Conservation (phyloP, 1,140 invertebrate genomes). For the Lordiphosa clarofinis region DNA sequence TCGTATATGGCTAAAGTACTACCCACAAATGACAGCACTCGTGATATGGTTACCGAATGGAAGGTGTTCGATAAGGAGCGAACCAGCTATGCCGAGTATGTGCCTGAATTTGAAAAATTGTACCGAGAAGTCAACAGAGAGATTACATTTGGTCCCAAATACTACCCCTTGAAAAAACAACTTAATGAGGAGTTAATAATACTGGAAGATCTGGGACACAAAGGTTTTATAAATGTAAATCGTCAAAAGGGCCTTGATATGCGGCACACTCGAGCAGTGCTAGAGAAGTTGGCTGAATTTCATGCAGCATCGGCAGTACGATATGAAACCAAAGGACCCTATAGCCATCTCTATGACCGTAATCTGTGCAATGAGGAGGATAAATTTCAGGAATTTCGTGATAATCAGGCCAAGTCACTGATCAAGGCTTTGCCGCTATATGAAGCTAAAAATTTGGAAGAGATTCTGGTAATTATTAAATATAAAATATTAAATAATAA, state of each 20-base stretch:
- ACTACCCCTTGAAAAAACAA: slow-evolving; percentile 21
- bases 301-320: slow-evolving; percentile 81
- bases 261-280: slow-evolving; percentile 80
- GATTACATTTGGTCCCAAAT: slow-evolving; percentile 45
- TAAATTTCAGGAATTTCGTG: slow-evolving; percentile 47
- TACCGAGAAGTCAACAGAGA: slow-evolving; percentile 57
- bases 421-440: slow-evolving; percentile 30
- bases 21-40: slow-evolving; percentile 24
- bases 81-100: slow-evolving; percentile 41
- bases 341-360: slow-evolving; percentile 32
- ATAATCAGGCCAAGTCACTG: slow-evolving; percentile 23
- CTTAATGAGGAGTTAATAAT: slow-evolving; percentile 66
- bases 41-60: slow-evolving; percentile 47
- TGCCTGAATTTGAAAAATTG: slow-evolving; percentile 61
- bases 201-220: slow-evolving; percentile 81
- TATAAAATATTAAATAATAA: no score
- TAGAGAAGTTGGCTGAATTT: slow-evolving; percentile 81
- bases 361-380: slow-evolving; percentile 46
- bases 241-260: slow-evolving; percentile 81
- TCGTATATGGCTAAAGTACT: slow-evolving; percentile 60
- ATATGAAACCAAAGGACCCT: slow-evolving; percentile 43
- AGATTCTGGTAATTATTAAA: slow-evolving; percentile 25
- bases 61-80: slow-evolving; percentile 63
- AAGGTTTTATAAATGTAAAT: slow-evolving; percentile 81
- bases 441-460: slow-evolving; percentile 22